Evolutionary conservation across 1,140 invertebrate species (phyloP).

Genomic region (Diploscapter pachys): DNA sequence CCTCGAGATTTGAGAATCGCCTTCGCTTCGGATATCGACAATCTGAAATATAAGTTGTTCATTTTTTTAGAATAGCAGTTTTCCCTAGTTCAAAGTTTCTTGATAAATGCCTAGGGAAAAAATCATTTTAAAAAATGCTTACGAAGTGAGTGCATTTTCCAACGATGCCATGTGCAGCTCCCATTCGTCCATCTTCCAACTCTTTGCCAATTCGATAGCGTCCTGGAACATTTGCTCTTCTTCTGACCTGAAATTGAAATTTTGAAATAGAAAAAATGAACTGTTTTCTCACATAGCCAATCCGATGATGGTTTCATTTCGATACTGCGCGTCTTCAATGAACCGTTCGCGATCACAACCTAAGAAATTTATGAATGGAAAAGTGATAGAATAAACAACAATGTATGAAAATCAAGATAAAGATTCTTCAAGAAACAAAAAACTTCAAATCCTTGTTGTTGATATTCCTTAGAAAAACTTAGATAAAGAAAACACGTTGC

Average conservation of each 20-base stretch:
- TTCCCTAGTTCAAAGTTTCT: no score
- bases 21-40: neutral
- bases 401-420: no score
- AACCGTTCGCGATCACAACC: slow-evolving; percentile 4
- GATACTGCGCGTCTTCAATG: neutral
- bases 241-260: neutral
- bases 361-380: neutral
- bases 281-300: slow-evolving; percentile 1
- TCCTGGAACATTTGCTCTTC: slow-evolving; percentile 7
- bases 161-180: slow-evolving; percentile 13
- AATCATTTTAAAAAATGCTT: neutral
- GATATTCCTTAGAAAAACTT: no score
- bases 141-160: slow-evolving; percentile 17
- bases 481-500: no score
- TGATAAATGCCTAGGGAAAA: no score
- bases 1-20: slow-evolving; percentile 6
- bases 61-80: no score
- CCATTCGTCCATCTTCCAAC: slow-evolving; percentile 7
- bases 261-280: neutral
- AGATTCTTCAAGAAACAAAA: no score
- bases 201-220: slow-evolving; percentile 2
- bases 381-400: no score
- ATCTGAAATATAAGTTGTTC: neutral
- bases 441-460: no score
- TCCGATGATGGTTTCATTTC: slow-evolving; percentile 4